Conservation (phyloP, 2,113 vertebrate species). For the Ictalurus punctatus region DNA sequence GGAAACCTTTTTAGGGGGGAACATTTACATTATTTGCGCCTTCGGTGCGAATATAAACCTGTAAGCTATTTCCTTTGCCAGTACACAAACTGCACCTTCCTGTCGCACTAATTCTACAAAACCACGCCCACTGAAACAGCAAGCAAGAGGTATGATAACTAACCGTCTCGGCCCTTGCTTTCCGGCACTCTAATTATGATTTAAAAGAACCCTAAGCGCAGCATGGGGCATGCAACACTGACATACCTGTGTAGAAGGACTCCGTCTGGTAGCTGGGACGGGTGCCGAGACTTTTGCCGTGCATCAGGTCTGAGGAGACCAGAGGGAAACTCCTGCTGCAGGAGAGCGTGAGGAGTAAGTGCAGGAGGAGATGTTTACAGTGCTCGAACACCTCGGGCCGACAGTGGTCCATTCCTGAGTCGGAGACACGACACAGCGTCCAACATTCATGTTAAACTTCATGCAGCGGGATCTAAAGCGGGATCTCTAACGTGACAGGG, state of each 20-base stretch:
- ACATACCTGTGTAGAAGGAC: conserved; percentile 87
- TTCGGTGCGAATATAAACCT: neutral
- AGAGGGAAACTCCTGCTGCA: conserved; percentile 92
- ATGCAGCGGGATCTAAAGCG: neutral
- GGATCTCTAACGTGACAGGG: neutral
- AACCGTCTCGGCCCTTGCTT: neutral
- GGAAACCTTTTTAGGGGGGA: neutral
- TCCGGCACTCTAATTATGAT: neutral
- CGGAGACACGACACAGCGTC: neutral
- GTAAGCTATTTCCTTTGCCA: neutral
- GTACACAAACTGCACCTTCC: neutral
- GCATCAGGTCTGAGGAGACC: conserved; percentile 89
- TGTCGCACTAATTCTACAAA: neutral
- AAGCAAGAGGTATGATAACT: neutral
- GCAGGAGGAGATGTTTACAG: conserved; percentile 92
- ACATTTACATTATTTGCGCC: neutral
- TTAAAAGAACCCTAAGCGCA: neutral
- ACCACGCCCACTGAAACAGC: neutral
- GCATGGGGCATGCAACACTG: neutral
- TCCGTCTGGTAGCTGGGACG: conserved; percentile 86
- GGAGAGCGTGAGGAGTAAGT: conserved; percentile 91
- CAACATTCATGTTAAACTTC: neutral
- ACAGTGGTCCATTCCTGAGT: conserved; percentile 93
- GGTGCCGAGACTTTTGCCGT: conserved; percentile 89
- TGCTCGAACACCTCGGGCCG: conserved; percentile 96